phyloP scores from a whole-genome alignment of 92 coral and sea anemone species.

The Desmophyllum pertusum region DNA sequence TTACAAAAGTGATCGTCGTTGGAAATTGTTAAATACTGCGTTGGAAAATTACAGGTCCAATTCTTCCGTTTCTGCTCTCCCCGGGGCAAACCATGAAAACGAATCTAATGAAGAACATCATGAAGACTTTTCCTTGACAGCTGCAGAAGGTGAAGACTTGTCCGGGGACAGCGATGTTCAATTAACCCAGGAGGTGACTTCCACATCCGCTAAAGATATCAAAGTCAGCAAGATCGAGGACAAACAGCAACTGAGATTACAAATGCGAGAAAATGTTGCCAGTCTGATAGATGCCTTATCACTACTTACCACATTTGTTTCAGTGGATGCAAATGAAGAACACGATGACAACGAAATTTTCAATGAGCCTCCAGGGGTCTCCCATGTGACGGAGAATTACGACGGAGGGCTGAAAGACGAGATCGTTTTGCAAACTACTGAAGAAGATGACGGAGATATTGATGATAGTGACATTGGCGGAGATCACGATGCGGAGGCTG shows the following conservation, averaged over 20 bases:
- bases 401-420: background rate
- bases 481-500: slow-evolving; percentile 39
- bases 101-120: slow-evolving; percentile 10
- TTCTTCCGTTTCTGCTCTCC: background rate
- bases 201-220: background rate
- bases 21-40: slow-evolving; percentile 54
- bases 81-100: background rate
- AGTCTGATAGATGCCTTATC: background rate
- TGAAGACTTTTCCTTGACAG: background rate
- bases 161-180: background rate
- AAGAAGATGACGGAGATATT: background rate
- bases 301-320: background rate
- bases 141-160: background rate
- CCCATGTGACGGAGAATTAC: too few relatives aligned
- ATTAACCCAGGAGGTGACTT: background rate
- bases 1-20: slow-evolving; percentile 52
- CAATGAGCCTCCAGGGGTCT: background rate
- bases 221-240: background rate
- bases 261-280: background rate
- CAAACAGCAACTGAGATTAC: slow-evolving; percentile 19
- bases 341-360: background rate
- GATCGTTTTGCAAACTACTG: background rate
- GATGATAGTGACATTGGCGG: background rate
- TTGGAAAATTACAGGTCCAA: slow-evolving; percentile 37
- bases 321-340: background rate